phyloP scores from a whole-genome alignment of 2,113 vertebrate species.

The Nestor notabilis region DNA sequence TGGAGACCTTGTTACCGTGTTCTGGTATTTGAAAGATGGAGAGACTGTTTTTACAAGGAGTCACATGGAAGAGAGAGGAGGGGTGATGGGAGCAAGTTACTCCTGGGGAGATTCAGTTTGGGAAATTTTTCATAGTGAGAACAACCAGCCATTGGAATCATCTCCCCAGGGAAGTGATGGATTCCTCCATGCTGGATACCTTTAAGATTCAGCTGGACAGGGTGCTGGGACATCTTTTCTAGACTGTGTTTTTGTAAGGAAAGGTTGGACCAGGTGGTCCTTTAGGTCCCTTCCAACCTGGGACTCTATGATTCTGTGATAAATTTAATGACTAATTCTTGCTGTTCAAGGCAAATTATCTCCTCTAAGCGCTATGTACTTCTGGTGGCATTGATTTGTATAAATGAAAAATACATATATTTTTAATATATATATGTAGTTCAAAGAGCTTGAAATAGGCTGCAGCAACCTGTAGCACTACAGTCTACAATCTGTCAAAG shows the following conservation, averaged over 20 bases:
- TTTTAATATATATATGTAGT: background rate
- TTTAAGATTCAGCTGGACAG: background rate
- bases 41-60: background rate
- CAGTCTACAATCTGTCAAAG: background rate
- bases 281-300: background rate
- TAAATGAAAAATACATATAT: no score
- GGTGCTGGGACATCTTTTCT: background rate
- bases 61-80: background rate
- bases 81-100: background rate
- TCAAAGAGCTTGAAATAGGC: background rate
- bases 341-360: background rate
- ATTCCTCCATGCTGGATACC: background rate
- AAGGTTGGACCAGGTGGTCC: background rate
- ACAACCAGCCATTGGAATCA: background rate
- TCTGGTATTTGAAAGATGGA: background rate
- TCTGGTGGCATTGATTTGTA: background rate
- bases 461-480: background rate
- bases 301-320: background rate
- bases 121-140: background rate
- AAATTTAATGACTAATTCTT: background rate
- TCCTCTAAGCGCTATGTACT: background rate
- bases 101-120: background rate
- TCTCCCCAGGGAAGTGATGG: background rate
- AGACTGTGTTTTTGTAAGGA: background rate
- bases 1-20: background rate